phyloP scores from a whole-genome alignment of 2,797 vertebrate genomes.

The Lepus townsendii region DNA sequence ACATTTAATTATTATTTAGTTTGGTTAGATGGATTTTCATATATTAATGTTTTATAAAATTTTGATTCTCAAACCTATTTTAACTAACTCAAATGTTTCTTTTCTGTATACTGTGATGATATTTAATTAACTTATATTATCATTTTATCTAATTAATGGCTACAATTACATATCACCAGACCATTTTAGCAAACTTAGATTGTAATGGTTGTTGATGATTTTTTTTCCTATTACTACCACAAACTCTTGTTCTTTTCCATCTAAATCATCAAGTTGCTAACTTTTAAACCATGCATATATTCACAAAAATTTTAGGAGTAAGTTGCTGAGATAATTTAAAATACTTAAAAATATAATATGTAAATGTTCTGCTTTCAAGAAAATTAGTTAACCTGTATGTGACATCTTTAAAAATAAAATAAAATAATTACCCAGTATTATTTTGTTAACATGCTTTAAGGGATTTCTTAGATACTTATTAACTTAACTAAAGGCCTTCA shows the following conservation, averaged over 20 bases:
- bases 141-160: constrained; percentile 70
- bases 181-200: constrained; percentile 51
- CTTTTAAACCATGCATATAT: constrained; percentile 70
- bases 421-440: constrained; percentile 74
- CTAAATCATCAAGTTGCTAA: constrained; percentile 69
- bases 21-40: constrained; percentile 45
- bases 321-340: constrained; percentile 75
- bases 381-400: constrained; percentile 74
- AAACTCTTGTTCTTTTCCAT: constrained; percentile 58
- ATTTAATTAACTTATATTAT: constrained; percentile 72
- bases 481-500: constrained; percentile 13
- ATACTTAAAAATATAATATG: constrained; percentile 77
- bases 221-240: neutral
- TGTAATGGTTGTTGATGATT: constrained; percentile 48
- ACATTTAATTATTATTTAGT: neutral
- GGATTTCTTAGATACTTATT: constrained; percentile 34
- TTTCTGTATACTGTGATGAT: constrained; percentile 45
- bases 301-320: constrained; percentile 74
- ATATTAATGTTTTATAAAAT: constrained; percentile 29
- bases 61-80: constrained; percentile 64
- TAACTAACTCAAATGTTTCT: constrained; percentile 53
- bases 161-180: constrained; percentile 56
- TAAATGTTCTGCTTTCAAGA: constrained; percentile 77
- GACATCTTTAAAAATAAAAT: constrained; percentile 77
- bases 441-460: constrained; percentile 65